These are phyloP conservation scores for Cyphomyrus discorhynchus DNA, from an alignment of 2,113 vertebrate genomes.

Conservation along the genomic window DNA sequence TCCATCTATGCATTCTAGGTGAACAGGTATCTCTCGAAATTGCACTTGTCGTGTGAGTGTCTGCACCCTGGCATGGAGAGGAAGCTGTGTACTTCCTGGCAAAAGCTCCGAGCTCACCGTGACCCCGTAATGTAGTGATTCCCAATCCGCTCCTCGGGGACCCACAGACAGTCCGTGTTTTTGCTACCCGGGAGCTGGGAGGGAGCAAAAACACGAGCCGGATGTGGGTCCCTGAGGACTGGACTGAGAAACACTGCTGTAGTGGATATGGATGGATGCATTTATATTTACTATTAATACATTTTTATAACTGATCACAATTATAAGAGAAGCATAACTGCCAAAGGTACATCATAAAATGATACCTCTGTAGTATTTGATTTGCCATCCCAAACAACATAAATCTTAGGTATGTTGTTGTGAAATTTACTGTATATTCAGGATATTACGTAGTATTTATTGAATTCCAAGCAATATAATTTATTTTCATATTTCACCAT, in stretches of 20 bases:
- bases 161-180: neutral
- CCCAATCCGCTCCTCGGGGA: neutral
- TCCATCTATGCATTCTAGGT: no score
- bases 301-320: neutral
- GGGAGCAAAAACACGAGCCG: neutral
- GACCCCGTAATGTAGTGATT: no score
- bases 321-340: neutral
- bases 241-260: neutral
- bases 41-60: no score
- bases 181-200: neutral
- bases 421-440: neutral
- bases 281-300: neutral
- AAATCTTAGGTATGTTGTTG: neutral
- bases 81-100: neutral
- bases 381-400: neutral
- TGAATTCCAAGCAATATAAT: neutral
- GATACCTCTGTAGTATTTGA: neutral
- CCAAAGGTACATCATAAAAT: neutral
- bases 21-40: no score
- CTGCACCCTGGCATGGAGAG: no score
- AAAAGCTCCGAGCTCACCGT: no score
- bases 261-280: neutral
- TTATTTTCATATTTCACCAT: neutral
- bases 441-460: neutral
- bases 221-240: neutral